phyloP scores from a whole-genome alignment of 2,888 invertebrate genomes.

The Ochropacha duplaris region DNA sequence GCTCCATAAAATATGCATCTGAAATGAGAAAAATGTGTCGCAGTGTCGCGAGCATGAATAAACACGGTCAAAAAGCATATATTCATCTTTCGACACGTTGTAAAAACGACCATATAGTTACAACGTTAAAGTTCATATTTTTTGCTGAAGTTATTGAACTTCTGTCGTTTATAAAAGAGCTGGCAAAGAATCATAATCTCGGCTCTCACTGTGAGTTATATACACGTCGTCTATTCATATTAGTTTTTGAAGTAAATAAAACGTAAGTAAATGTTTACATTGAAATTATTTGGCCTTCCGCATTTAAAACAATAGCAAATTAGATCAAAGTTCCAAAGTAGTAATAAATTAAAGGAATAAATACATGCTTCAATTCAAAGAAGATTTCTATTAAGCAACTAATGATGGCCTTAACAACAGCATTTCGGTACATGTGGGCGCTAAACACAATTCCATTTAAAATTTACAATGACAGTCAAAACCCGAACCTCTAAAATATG shows the following conservation, averaged over 20 bases:
- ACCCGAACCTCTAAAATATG: neutral
- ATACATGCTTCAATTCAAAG: neutral
- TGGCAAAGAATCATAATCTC: slow-evolving; percentile 71
- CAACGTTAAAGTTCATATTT: slow-evolving; percentile 27
- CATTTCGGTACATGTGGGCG: neutral
- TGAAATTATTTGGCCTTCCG: slow-evolving; percentile 9
- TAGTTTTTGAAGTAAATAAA: slow-evolving; percentile 72
- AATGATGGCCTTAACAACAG: neutral
- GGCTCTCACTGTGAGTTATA: slow-evolving; percentile 63
- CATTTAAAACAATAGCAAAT: neutral
- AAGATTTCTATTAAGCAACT: neutral
- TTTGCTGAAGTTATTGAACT: neutral
- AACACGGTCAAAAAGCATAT: slow-evolving; percentile 23
- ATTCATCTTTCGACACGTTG: slow-evolving; percentile 4
- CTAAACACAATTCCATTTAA: neutral
- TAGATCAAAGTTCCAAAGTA: neutral
- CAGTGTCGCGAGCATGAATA: slow-evolving; percentile 51
- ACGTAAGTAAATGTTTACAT: slow-evolving; percentile 37
- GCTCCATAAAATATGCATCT: slow-evolving; percentile 79
- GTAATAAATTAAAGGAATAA: neutral
- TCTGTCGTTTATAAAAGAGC: slow-evolving; percentile 27
- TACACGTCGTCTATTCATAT: slow-evolving; percentile 69
- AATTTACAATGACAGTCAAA: neutral
- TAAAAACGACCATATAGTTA: neutral
- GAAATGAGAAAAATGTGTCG: slow-evolving; percentile 80